Base-by-base conservation (phyloP, 2,888 invertebrate genomes). In the Ichneumoninae sp. region DNA sequence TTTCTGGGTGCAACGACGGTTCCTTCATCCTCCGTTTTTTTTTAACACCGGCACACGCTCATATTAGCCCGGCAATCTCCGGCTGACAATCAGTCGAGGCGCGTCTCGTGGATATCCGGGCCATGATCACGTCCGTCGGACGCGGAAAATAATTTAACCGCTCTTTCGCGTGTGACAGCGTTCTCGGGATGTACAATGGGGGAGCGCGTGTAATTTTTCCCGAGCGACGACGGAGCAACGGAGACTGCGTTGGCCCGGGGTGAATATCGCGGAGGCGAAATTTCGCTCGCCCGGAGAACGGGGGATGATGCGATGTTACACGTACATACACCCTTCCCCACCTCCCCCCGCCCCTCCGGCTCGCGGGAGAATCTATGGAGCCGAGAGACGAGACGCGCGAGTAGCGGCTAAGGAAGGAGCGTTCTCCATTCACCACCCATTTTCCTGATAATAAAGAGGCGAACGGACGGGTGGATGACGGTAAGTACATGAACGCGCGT, bases 401-500 rank as follows among this genome's bases (percentile, higher is more conserved):
- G 54, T 65, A 47, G 30, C 36, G 60, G 36, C 26, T 70, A 68
- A 81, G 70, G 62, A 57, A 44, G 77, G 4, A 83, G 65, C 44
- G 54, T 80, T 72, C 76, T 84, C 83, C 82, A 84, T 87, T 84
- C 84, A 82, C 80, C 75, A 44, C 72, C 77, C 86, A 78, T 84
- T 82, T 72, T 50, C 68, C 79, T 80, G 82, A 86, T 86, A 86
- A 84, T 89, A 88, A 90, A 89, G 90, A 88, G 88, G 86, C 85
- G 86, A 90, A 90, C 87, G 88, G 71, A 79, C 75, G 79, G 88
- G 83, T 85, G 82, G 87, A 86, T 85, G 87, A 87, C 81, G 82
- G 87, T 86, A 86, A 87, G 86, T 87, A 83, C 86, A 83, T 82
- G 86, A 86, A 75, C 75, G 83, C 75, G 83, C 85, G 78, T 79